These are phyloP conservation scores for Heliothis peltigera DNA, from an alignment of 2,888 invertebrate genomes.

Conservation along the genomic window DNA sequence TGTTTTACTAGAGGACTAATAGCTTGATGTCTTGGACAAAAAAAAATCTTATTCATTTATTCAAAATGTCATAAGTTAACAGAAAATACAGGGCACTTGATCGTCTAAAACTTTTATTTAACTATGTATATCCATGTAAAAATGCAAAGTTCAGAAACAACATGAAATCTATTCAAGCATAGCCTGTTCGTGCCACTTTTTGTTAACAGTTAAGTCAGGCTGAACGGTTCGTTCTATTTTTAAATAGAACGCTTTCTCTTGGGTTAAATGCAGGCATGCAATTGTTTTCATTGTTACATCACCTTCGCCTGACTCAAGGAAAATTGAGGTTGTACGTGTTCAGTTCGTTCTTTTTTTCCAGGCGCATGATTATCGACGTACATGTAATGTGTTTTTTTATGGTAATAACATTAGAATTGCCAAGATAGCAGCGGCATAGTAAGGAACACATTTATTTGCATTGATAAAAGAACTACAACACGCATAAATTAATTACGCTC, in stretches of 20 bases:
- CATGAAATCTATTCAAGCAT: constrained; percentile 9
- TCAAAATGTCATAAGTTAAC: no score
- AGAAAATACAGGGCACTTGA: no score
- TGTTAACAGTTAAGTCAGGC: constrained; percentile 7
- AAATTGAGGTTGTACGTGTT: constrained; percentile 19
- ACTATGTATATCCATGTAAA: neutral
- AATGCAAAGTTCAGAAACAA: neutral
- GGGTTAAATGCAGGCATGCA: constrained; percentile 45
- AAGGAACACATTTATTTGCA: no score
- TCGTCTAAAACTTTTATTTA: no score
- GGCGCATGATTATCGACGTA: neutral
- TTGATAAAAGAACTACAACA: no score
- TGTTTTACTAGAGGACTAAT: no score
- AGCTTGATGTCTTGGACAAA: no score
- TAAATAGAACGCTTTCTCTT: constrained; percentile 41
- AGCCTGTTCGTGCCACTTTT: constrained; percentile 11
- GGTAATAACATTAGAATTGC: no score
- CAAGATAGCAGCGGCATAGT: no score
- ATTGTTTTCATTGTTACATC: constrained; percentile 36
- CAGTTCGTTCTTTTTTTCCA: neutral
- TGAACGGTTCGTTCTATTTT: constrained; percentile 41
- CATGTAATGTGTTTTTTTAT: neutral
- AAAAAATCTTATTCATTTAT: no score
- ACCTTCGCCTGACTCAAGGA: constrained; percentile 24
- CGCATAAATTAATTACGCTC: no score